A percentile compares a stretch with the other conserved stretches of the same genome.
These are phyloP conservation scores for Ephestia elutella DNA, from an alignment of 1,140 invertebrate genomes.

Conservation along the genomic window DNA sequence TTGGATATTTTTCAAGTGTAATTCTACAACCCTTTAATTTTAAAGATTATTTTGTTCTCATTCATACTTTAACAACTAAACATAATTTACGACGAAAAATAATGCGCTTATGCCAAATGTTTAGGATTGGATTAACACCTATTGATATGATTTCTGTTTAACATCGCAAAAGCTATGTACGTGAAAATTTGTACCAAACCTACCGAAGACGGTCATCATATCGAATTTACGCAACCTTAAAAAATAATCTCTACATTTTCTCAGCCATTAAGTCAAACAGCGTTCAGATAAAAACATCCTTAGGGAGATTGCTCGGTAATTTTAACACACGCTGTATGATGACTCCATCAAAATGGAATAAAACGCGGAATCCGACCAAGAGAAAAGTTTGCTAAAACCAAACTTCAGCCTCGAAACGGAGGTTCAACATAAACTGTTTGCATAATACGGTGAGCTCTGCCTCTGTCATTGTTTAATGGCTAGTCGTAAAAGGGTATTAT, in stretches of 20 bases:
- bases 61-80: too few relatives aligned
- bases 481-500: slow-evolving; percentile 31
- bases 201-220: background rate
- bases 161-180: too few relatives aligned
- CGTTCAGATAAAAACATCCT: slow-evolving; percentile 4
- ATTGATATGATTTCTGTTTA: too few relatives aligned
- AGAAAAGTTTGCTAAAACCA: slow-evolving; percentile 16
- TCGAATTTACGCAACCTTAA: background rate
- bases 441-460: slow-evolving; percentile 18
- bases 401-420: slow-evolving; percentile 4
- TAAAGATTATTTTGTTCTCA: too few relatives aligned
- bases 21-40: too few relatives aligned
- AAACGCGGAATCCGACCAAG: slow-evolving; percentile 11
- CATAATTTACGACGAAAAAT: too few relatives aligned
- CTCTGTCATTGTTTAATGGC: slow-evolving; percentile 37
- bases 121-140: too few relatives aligned
- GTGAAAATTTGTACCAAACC: too few relatives aligned
- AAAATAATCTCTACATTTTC: background rate
- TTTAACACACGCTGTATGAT: slow-evolving; percentile 9
- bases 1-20: too few relatives aligned
- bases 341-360: slow-evolving; percentile 10
- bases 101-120: too few relatives aligned
- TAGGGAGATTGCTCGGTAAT: slow-evolving; percentile 6
- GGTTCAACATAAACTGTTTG: slow-evolving; percentile 15
- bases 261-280: background rate